A percentile compares a stretch with the other conserved stretches of the same genome.
Evolutionary conservation across 2,888 invertebrate species (phyloP).

Genomic region (Gandaritis pyraliata): DNA sequence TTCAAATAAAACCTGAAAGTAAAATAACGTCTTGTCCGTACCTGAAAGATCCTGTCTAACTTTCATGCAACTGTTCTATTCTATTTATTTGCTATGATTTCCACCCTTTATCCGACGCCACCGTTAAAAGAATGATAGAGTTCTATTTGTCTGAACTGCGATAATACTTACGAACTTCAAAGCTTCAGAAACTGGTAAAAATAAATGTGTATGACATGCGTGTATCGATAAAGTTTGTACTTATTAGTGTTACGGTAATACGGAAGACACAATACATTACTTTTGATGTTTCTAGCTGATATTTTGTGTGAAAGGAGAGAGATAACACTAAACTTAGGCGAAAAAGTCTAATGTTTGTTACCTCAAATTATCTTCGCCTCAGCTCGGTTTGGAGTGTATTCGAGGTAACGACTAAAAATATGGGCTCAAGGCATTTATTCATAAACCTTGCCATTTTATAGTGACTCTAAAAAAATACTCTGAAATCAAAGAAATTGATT

Average conservation of each 20-base stretch:
- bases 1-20: too few species aligned
- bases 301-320: too few species aligned
- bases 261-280: neutral
- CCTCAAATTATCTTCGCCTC: too few species aligned
- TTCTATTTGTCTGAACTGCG: conserved; percentile 57
- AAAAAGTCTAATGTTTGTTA: too few species aligned
- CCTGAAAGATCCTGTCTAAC: neutral
- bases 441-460: too few species aligned
- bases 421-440: too few species aligned
- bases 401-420: too few species aligned
- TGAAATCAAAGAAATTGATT: too few species aligned
- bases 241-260: neutral
- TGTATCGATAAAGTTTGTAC: conserved; percentile 30
- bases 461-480: too few species aligned
- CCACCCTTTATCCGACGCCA: conserved; percentile 52
- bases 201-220: conserved; percentile 13
- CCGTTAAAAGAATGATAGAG: conserved; percentile 57
- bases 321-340: too few species aligned
- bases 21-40: too few species aligned
- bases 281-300: conserved; percentile 1
- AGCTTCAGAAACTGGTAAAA: conserved; percentile 48
- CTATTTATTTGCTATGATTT: conserved; percentile 10
- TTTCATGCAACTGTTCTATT: conserved; percentile 11
- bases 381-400: too few species aligned
- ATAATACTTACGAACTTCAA: conserved; percentile 55